Evolutionary conservation across 2,113 vertebrate species (phyloP), one percentile per base, ranked within the genome.

Genomic region (Cebus imitator): DNA sequence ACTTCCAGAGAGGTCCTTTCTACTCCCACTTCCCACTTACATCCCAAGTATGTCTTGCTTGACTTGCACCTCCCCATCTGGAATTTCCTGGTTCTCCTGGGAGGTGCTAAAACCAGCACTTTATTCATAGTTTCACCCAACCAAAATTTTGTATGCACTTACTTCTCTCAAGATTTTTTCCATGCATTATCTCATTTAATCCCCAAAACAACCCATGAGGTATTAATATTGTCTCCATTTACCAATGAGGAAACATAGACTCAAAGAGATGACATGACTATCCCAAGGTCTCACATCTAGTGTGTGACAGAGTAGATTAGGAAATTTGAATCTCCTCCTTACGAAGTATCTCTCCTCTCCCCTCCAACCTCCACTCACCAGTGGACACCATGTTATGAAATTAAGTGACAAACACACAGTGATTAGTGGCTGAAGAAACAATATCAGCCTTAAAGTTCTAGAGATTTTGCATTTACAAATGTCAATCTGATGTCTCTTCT

Each of bases 381-480:
- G 40, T 57, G 35, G 13, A 70, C 37, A 57, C 20, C 8, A 23
- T 58, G 66, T 86, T 94, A 58, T 50, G n/a, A 87, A n/a, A 85
- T 0, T 75, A 12, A 35, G 32, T 85, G 17, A 43, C 64, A 55
- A 48, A 52, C 64, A 73, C 37, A 72, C 3, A 76, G 8, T 89
- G 27, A 52, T 83, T 83, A 94, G 43, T 70, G 25, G 11, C 48
- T 90, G n/a, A 84, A 90, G 25, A 87, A 94, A 73, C 20, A 86
- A 21, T 94, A 10, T 76, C 64, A 95, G 27, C 20, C 10, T 88
- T 58, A 75, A 84, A 48, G 37, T 70, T 90, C 50, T 57, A 80
- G 11, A 87, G n/a, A 37, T 80, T 70, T 87, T 90, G 18, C 5
- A 91, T 85, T 96, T 95, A 76, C 50, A 92, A 78, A 21, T 85